Conservation (phyloP, 2,888 invertebrate species). For the Lepidonotus clava region DNA sequence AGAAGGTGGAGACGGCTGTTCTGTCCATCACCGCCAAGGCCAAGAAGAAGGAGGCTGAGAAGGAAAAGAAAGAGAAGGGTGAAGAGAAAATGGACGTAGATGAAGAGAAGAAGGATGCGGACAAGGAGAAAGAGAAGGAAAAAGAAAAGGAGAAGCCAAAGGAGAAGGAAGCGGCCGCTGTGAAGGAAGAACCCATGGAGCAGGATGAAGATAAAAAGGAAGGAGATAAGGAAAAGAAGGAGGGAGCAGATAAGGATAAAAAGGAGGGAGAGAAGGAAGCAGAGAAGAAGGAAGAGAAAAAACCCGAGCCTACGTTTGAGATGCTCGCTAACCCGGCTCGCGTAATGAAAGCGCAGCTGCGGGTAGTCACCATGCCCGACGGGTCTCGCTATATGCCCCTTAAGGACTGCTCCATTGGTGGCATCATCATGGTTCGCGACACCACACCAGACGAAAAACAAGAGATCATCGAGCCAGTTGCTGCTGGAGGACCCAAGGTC, state of each 20-base stretch:
- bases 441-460: conserved; percentile 89
- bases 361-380: conserved; percentile 88
- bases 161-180: conserved; percentile 60
- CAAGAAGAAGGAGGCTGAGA: conserved; percentile 80
- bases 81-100: conserved; percentile 88
- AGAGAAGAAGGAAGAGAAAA: conserved; percentile 81
- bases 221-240: conserved; percentile 61
- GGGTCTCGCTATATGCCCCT: conserved; percentile 91
- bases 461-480: conserved; percentile 94
- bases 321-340: conserved; percentile 96
- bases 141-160: conserved; percentile 54
- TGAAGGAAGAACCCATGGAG: conserved; percentile 59
- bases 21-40: conserved; percentile 95
- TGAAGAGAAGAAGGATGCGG: conserved; percentile 62
- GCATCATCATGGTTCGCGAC: conserved; percentile 96
- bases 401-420: conserved; percentile 95
- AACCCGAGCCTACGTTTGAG: conserved; percentile 92
- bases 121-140: conserved; percentile 57
- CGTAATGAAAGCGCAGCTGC: conserved; percentile 92
- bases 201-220: conserved; percentile 65
- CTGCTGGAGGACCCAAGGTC: conserved; percentile 82
- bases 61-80: conserved; percentile 76
- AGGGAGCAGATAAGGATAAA: conserved; percentile 80
- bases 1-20: conserved; percentile 98
- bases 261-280: conserved; percentile 82